These are phyloP conservation scores for Andricus quercusramuli DNA, from an alignment of 2,888 invertebrate species.

Conservation along the genomic window DNA sequence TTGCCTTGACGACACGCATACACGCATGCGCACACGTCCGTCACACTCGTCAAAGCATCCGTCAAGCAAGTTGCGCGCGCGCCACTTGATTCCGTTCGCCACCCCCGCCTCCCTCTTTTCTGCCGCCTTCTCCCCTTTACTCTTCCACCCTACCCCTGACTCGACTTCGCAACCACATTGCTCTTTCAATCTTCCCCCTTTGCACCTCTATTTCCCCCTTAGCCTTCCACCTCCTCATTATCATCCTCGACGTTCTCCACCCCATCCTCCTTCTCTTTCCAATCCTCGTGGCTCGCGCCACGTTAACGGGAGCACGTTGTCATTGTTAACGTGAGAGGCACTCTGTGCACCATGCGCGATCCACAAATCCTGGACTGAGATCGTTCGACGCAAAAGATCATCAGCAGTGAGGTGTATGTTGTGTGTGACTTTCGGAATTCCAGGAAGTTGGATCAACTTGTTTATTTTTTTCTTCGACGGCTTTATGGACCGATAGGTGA, in stretches of 20 bases:
- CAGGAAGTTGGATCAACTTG: neutral
- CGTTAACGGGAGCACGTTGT: constrained; percentile 50
- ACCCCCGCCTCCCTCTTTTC: constrained; percentile 48
- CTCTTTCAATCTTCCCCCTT: constrained; percentile 34
- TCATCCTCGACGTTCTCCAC: constrained; percentile 27
- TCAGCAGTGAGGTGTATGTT: constrained; percentile 5
- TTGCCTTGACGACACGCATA: constrained; percentile 76
- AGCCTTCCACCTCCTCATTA: constrained; percentile 29
- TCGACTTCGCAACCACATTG: constrained; percentile 4
- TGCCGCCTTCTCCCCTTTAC: constrained; percentile 46
- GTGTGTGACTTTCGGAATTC: neutral
- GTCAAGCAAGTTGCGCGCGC: constrained; percentile 62
- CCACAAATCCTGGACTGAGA: constrained; percentile 33
- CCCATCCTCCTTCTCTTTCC: constrained; percentile 30
- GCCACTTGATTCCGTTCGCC: constrained; percentile 40
- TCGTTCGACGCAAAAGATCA: neutral
- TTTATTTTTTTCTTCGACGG: neutral
- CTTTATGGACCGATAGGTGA: neutral
- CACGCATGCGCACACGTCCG: constrained; percentile 64
- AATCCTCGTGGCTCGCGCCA: constrained; percentile 48
- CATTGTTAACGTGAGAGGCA: constrained; percentile 51
- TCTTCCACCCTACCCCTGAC: constrained; percentile 37
- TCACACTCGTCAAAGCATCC: constrained; percentile 65
- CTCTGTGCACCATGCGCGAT: constrained; percentile 47
- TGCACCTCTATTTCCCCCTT: neutral